phyloP scores from a whole-genome alignment of 2,888 invertebrate genomes.

The Tuberolachnus salignus region DNA sequence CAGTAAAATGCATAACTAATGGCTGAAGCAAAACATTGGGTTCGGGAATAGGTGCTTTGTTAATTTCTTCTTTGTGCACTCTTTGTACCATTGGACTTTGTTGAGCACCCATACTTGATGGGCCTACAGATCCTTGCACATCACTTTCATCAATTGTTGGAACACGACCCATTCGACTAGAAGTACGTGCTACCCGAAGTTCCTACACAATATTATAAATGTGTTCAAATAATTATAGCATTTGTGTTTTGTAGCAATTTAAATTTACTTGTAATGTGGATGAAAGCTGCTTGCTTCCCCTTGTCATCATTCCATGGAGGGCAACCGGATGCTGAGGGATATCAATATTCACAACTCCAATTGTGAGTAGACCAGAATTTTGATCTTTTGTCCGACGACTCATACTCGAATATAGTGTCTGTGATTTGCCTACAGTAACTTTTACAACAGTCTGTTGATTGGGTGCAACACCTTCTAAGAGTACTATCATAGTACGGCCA shows the following conservation, averaged over 20 bases:
- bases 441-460: slow-evolving; percentile 95
- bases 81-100: slow-evolving; percentile 45
- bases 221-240: neutral
- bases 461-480: slow-evolving; percentile 88
- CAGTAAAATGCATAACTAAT: slow-evolving; percentile 84
- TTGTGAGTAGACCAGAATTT: slow-evolving; percentile 79
- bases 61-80: slow-evolving; percentile 40
- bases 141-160: slow-evolving; percentile 68
- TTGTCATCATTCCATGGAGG: slow-evolving; percentile 96
- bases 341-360: slow-evolving; percentile 90
- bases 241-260: slow-evolving; percentile 15
- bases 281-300: slow-evolving; percentile 90
- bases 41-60: slow-evolving; percentile 61
- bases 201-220: slow-evolving; percentile 65
- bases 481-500: slow-evolving; percentile 88
- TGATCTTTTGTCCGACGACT: slow-evolving; percentile 77
- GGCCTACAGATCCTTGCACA: slow-evolving; percentile 58
- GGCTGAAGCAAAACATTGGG: slow-evolving; percentile 72
- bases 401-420: slow-evolving; percentile 86
- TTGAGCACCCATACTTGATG: slow-evolving; percentile 39
- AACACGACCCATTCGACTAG: slow-evolving; percentile 75
- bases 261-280: slow-evolving; percentile 80
- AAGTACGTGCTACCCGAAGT: slow-evolving; percentile 79
- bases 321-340: slow-evolving; percentile 98
- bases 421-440: slow-evolving; percentile 89